A percentile compares a stretch with the other conserved stretches of the same genome.
phyloP scores from a whole-genome alignment of 2,797 vertebrate genomes.

The Tolypeutes matacus region DNA sequence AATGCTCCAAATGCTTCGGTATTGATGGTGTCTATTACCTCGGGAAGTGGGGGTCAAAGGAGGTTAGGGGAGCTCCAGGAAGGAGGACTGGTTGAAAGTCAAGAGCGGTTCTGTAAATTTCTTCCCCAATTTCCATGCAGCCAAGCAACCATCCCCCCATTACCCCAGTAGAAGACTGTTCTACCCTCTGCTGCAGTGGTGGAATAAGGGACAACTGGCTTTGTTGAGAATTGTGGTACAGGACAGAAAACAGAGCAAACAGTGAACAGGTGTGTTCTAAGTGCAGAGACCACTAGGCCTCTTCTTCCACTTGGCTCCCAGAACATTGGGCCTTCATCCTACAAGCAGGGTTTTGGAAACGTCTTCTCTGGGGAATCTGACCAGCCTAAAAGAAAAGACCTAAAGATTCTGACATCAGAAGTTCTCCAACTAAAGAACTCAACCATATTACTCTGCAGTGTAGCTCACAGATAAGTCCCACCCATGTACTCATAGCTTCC shows the following conservation, averaged over 20 bases:
- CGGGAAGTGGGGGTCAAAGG: background rate
- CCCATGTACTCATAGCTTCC: background rate
- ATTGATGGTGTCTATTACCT: background rate
- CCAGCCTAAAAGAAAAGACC: too few species aligned
- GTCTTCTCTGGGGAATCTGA: background rate
- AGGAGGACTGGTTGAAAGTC: background rate
- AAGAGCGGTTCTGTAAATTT: background rate
- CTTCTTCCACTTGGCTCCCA: too few species aligned
- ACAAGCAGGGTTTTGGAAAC: constrained; percentile 9
- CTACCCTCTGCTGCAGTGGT: too few species aligned
- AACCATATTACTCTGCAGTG: background rate
- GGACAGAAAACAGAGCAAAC: background rate
- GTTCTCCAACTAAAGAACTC: background rate
- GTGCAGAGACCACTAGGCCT: background rate
- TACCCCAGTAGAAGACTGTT: background rate
- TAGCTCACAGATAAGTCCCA: background rate
- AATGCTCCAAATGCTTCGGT: background rate
- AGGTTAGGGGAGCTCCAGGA: too few species aligned
- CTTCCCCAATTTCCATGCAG: background rate
- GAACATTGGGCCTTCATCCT: too few species aligned
- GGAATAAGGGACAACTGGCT: background rate
- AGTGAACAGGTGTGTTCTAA: background rate
- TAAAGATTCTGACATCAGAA: background rate
- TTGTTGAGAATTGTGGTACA: background rate
- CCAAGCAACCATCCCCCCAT: too few species aligned